These are phyloP conservation scores for Periplaneta americana DNA, from an alignment of 1,140 invertebrate genomes.

Conservation along the genomic window DNA sequence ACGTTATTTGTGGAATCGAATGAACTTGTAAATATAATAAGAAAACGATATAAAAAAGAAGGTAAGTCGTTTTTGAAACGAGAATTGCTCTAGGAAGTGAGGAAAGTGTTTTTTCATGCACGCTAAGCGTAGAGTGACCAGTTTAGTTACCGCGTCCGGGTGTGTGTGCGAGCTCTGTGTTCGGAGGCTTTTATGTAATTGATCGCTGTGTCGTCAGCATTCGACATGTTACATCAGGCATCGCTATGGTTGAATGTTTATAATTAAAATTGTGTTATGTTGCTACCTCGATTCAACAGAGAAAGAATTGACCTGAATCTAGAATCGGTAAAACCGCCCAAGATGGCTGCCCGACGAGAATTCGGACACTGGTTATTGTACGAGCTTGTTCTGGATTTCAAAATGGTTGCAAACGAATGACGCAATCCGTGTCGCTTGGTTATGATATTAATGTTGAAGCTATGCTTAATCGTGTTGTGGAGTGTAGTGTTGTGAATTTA, in stretches of 20 bases:
- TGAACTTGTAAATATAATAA: neutral
- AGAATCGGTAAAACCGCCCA: conserved; percentile 23
- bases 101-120: conserved; percentile 8
- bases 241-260: neutral
- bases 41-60: neutral
- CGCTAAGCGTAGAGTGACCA: neutral
- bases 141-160: neutral
- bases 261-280: neutral
- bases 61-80: neutral
- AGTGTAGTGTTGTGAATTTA: neutral
- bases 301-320: conserved; percentile 18
- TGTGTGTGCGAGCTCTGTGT: neutral
- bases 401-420: conserved; percentile 5
- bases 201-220: neutral
- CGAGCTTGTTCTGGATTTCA: conserved; percentile 8
- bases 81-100: neutral
- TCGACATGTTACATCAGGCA: neutral
- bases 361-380: conserved; percentile 25
- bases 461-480: neutral
- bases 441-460: conserved; percentile 8
- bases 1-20: neutral
- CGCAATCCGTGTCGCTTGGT: conserved; percentile 2
- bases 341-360: conserved; percentile 38
- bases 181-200: neutral
- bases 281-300: neutral